Base-by-base conservation (phyloP, 2,797 vertebrate species). In the Erethizon dorsatum region DNA sequence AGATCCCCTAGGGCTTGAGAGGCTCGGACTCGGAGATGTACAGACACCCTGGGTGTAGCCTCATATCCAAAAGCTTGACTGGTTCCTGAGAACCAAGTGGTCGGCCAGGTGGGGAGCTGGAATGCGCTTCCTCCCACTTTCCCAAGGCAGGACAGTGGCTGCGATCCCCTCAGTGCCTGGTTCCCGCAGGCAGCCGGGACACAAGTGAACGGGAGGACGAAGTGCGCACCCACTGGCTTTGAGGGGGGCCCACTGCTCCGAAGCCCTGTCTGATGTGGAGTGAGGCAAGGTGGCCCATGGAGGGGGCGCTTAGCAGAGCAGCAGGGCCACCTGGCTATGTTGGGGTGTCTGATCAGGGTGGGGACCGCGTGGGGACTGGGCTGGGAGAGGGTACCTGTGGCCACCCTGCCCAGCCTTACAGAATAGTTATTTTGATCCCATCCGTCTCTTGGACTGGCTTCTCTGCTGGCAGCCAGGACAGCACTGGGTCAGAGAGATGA, bases 331-430 rank as follows among this genome's bases (percentile, higher is more conserved):
- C 41, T 14, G 63, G 26, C 24, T 9, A 11, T 11, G 14, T 59
- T 54, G 83, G 12, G 65, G 73, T 2, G 17, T 22, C 59, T 54
- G 52, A 13, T 54, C 52, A 54, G 52, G 52, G 12, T 54, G 52
- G 52, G 52, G 52, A 54, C 52, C 2, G 52, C 24, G 2, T 12
- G 59, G 59, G 59, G 26, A 41, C 59, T 61, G 1, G 26, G 52
- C 3, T 24, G 2, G 6, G 12, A 17, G 6, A 13, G n/a, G 0
- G 28, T 24, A 18, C 2, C 1, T 1, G 5, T 47, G 26, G 50
- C 52, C 61, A 45, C 75, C 8, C 26, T 67, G 37, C 26, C 82
- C 59, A 18, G 47, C 31, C 83, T 26, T 5, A 1, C 2, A 1
- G 8, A 52, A 33, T 15, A 4, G 71, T 28, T 0, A 0, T 22